Conservation (phyloP, 23 tunicate genomes). For the Botrylloides violaceus region DNA sequence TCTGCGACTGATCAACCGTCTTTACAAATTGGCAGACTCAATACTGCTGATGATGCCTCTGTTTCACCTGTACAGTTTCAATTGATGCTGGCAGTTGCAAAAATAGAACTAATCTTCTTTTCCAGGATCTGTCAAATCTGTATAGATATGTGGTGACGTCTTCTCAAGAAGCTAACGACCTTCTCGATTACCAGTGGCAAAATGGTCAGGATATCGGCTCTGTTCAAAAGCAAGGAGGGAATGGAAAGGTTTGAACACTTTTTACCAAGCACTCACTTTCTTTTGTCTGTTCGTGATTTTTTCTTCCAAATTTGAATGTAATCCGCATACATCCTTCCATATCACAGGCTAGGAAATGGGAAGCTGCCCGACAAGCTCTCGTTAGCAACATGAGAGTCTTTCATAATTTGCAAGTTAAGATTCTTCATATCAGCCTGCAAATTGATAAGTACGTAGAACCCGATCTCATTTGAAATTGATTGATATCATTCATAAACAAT, state of each 20-base stretch:
- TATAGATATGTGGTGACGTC: slow-evolving; percentile 38
- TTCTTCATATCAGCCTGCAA: slow-evolving; percentile 18
- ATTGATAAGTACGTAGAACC: slow-evolving; percentile 13
- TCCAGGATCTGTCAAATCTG: slow-evolving; percentile 43
- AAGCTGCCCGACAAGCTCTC: slow-evolving; percentile 42
- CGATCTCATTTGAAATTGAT: too few relatives aligned
- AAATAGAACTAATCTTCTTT: neutral
- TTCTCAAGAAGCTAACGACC: slow-evolving; percentile 36
- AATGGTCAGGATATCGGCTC: neutral
- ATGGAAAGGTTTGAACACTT: neutral
- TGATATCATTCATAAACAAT: too few relatives aligned
- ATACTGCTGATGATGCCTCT: too few relatives aligned
- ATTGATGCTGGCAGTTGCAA: neutral
- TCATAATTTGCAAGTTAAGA: slow-evolving; percentile 47
- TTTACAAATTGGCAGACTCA: too few relatives aligned
- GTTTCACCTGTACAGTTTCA: neutral
- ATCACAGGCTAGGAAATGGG: slow-evolving; percentile 53
- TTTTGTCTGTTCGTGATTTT: too few relatives aligned
- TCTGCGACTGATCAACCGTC: too few relatives aligned
- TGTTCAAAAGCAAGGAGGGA: slow-evolving; percentile 6
- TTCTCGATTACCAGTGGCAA: slow-evolving; percentile 65
- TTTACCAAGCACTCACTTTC: neutral
- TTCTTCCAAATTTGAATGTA: too few relatives aligned
- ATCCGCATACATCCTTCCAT: too few relatives aligned
- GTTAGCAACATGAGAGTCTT: slow-evolving; percentile 57